These are phyloP conservation scores for Gryllus longicercus DNA, from an alignment of 2,888 invertebrate species.

Conservation along the genomic window DNA sequence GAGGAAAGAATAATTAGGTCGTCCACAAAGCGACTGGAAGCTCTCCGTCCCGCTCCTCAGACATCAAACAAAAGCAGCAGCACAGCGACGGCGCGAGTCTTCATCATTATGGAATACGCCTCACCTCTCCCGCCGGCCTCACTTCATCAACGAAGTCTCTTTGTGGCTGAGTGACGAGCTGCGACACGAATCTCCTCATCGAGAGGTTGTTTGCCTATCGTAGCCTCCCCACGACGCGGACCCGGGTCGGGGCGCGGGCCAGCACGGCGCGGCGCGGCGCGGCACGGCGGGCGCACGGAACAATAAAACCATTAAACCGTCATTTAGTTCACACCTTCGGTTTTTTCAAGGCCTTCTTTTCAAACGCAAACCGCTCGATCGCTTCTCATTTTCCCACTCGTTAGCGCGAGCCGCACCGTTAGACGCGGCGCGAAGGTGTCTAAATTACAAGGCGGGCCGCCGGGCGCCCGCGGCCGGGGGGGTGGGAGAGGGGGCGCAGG, in stretches of 20 bases:
- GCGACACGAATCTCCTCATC: background rate
- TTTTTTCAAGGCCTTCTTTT: background rate
- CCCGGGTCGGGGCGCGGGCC: background rate
- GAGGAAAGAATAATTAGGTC: too few relatives aligned
- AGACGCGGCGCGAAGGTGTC: background rate
- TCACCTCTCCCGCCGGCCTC: background rate
- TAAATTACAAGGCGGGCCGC: background rate
- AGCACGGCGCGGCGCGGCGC: too few relatives aligned
- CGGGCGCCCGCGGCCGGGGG: background rate
- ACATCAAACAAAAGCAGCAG: too few relatives aligned
- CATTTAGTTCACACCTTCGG: background rate
- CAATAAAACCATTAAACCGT: slow-evolving; percentile 5
- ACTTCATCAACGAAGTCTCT: background rate
- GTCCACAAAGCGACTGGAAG: too few relatives aligned
- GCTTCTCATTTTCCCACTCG: slow-evolving; percentile 6
- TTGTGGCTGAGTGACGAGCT: background rate
- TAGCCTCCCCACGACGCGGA: background rate
- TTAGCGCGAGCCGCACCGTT: background rate
- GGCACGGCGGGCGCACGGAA: too few relatives aligned
- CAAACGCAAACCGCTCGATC: background rate
- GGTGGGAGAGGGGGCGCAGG: background rate
- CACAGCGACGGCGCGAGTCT: too few relatives aligned
- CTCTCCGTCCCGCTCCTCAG: too few relatives aligned
- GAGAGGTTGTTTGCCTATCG: background rate
- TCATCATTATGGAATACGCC: background rate